Base-by-base conservation (phyloP, 53 echinoderm and acorn worm genomes). In the Astropecten irregularis region DNA sequence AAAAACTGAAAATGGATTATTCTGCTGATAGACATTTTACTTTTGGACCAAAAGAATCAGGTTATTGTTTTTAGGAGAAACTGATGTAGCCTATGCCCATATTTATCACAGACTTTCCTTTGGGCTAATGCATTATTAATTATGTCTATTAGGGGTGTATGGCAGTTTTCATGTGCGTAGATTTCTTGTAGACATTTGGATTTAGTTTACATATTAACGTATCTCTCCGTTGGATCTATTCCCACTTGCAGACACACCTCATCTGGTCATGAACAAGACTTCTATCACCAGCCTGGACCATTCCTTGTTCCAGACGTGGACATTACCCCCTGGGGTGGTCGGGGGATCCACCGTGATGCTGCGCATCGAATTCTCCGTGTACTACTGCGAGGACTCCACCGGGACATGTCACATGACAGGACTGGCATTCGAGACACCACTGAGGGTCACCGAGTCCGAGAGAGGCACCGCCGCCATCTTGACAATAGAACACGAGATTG, bases 381-480 rank as follows among this genome's bases (percentile, higher is more conserved):
- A 85, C 56, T 93, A 82, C 81, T 93, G 93, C 28, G 88, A 88
- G 66, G 32, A 79, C 3, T 76, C 30, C 16, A 68, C 90, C 9
- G 89, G 89, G 20, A 82, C 82, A 18, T 93, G 93, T 66, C 77
- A 84, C 63, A 93, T 90, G 87, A 89, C 87, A 50, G 90, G 73
- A n/a, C 60, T 93, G 33, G 83, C 87, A 0, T 93, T 89, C 73
- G 77, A 67, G 15, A 38, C 86, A 34, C 90, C 93, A 48, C 23
- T 93, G 19, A 87, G 53, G 7, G 31, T 79, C 32, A 23, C 8
- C 2, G 13, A 18, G 10, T 44, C 62, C 2, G 62, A 56, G 1
- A 20, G 47, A 30, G 31, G 29, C 14, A 23, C 11, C 10, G 62
- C 60, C n/a, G 4, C 26, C 11, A 22, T 40, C 15, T 58, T 76